Percentiles rank a stretch among this genome's conserved stretches.
Conservation (phyloP, 2,797 vertebrate genomes). For the Chiroxiphia lanceolata region DNA sequence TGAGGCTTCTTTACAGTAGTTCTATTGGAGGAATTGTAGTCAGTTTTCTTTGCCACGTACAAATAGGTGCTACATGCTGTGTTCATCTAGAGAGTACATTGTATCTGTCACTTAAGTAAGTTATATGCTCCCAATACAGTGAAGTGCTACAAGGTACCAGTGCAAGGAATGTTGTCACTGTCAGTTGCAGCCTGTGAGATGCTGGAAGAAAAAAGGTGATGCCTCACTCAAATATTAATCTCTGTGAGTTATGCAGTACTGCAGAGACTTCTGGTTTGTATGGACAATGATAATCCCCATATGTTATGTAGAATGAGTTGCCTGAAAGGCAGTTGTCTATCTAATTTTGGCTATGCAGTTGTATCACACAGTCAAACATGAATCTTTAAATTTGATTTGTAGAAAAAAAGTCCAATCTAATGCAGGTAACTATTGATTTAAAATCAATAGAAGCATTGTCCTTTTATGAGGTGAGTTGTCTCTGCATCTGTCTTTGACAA, state of each 20-base stretch:
- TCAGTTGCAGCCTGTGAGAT: background rate
- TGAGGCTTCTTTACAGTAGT: background rate
- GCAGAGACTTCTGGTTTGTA: background rate
- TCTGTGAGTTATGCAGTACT: background rate
- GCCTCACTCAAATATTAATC: background rate
- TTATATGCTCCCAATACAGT: fast-evolving
- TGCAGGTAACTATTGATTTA: background rate
- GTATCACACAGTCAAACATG: background rate
- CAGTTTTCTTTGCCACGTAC: background rate
- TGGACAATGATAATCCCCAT: background rate
- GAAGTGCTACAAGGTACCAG: background rate
- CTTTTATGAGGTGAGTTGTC: background rate
- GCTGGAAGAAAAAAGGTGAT: background rate
- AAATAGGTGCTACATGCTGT: background rate
- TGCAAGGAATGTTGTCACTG: background rate
- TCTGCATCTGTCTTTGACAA: background rate
- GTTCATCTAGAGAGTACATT: background rate
- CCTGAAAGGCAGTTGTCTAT: background rate
- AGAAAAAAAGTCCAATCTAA: background rate
- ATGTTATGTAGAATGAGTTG: background rate
- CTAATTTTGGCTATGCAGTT: background rate
- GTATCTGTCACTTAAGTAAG: background rate
- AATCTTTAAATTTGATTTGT: background rate
- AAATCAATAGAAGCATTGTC: background rate
- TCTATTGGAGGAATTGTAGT: background rate